Evolutionary conservation across 2,888 invertebrate species (phyloP).

Genomic region (Merodon equestris): DNA sequence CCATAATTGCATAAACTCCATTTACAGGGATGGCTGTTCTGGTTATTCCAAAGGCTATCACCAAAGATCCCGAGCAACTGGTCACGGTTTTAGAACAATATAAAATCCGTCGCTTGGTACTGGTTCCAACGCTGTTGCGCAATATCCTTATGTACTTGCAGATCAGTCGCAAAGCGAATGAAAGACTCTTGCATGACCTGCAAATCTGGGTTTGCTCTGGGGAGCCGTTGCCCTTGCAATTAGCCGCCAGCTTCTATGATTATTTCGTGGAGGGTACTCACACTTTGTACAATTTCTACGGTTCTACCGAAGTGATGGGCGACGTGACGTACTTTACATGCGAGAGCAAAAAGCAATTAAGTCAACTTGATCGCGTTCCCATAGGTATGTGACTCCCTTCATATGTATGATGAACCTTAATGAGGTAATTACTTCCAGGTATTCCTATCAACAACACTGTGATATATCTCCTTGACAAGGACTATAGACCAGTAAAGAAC

Average conservation of each 20-base stretch:
- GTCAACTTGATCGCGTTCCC: conserved; percentile 85
- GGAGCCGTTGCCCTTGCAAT: conserved; percentile 85
- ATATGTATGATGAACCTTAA: not conserved
- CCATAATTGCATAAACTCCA: not conserved
- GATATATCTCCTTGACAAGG: conserved; percentile 88
- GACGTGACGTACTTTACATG: conserved; percentile 90
- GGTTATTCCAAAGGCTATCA: conserved; percentile 86
- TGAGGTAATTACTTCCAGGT: conserved; percentile 80
- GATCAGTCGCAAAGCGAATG: conserved; percentile 80
- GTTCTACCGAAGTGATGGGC: conserved; percentile 95
- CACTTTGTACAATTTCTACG: conserved; percentile 91
- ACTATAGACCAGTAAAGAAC: conserved; percentile 85
- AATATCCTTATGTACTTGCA: conserved; percentile 88
- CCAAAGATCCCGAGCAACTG: conserved; percentile 88
- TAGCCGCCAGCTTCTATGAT: conserved; percentile 88
- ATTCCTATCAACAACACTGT: conserved; percentile 88
- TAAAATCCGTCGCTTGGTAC: conserved; percentile 88
- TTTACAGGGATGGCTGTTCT: conserved; percentile 81
- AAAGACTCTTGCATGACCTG: conserved; percentile 81
- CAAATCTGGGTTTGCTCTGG: conserved; percentile 93
- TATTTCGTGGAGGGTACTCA: conserved; percentile 84
- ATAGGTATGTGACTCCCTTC: conserved; percentile 83
- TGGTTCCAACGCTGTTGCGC: conserved; percentile 90
- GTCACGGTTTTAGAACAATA: conserved; percentile 85
- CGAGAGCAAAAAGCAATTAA: conserved; percentile 82